Conservation (phyloP, 2,888 invertebrate species). For the Megaustenia siamemsis region DNA sequence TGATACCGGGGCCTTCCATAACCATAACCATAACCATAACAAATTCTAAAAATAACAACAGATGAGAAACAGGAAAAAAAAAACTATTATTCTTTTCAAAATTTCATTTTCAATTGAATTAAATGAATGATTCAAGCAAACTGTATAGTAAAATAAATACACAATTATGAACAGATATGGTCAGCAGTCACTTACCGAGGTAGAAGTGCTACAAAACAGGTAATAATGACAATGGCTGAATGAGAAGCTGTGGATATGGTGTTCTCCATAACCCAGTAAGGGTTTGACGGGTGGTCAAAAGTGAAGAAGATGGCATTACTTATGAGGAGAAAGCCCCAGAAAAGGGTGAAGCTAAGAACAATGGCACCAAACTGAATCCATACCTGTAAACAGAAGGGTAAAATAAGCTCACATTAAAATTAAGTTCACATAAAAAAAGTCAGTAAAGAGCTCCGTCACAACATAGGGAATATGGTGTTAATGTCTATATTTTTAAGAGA, state of each 20-base stretch:
- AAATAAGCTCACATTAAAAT: too few species aligned
- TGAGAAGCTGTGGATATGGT: slow-evolving; percentile 87
- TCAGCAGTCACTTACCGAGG: slow-evolving; percentile 66
- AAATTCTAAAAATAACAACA: too few species aligned
- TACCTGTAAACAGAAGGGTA: slow-evolving; percentile 63
- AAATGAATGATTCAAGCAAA: too few species aligned
- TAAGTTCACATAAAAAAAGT: too few species aligned
- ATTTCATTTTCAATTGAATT: too few species aligned
- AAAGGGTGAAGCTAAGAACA: slow-evolving; percentile 87
- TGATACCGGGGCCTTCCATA: too few species aligned
- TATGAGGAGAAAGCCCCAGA: slow-evolving; percentile 89
- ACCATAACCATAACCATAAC: too few species aligned
- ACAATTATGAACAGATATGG: too few species aligned
- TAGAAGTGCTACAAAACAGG: slow-evolving; percentile 86
- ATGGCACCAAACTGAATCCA: slow-evolving; percentile 74
- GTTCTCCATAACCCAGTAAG: slow-evolving; percentile 91
- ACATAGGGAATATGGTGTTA: too few species aligned
- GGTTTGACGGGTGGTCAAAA: slow-evolving; percentile 91
- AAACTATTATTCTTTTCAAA: neutral
- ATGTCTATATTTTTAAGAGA: too few species aligned
- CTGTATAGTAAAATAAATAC: neutral
- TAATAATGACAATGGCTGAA: slow-evolving; percentile 90
- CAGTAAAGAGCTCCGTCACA: too few species aligned
- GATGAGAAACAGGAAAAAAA: neutral
- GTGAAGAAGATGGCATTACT: slow-evolving; percentile 91